Conservation (phyloP, 2,888 invertebrate species). For the Torymus aiolomorphi region DNA sequence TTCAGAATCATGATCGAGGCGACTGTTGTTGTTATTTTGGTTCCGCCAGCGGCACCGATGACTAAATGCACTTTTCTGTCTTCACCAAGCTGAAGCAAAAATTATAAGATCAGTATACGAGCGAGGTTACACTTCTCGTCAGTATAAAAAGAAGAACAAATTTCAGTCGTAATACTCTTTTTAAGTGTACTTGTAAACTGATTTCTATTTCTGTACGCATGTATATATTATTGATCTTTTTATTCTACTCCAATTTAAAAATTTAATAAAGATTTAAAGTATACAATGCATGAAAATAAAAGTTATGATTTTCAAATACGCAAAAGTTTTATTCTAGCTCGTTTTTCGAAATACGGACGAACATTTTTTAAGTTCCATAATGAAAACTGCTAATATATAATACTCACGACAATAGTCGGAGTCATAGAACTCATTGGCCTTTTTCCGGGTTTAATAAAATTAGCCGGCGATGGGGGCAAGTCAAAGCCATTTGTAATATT, state of each 20-base stretch:
- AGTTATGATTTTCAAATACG: too few species aligned
- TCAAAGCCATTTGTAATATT: slow-evolving; percentile 83
- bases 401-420: slow-evolving; percentile 86
- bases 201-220: too few species aligned
- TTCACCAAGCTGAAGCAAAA: slow-evolving; percentile 69
- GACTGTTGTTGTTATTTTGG: slow-evolving; percentile 90
- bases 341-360: too few species aligned
- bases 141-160: neutral
- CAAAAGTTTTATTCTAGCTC: too few species aligned
- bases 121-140: too few species aligned
- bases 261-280: too few species aligned
- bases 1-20: slow-evolving; percentile 81
- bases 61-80: slow-evolving; percentile 78
- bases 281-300: too few species aligned
- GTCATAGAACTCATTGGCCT: slow-evolving; percentile 91
- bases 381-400: neutral
- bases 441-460: slow-evolving; percentile 88
- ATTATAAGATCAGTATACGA: slow-evolving; percentile 20
- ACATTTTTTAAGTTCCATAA: too few species aligned
- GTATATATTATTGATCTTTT: too few species aligned
- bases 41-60: slow-evolving; percentile 93
- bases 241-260: too few species aligned
- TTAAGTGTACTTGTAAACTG: too few species aligned
- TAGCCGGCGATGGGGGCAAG: slow-evolving; percentile 86
- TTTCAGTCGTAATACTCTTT: too few species aligned